A percentile compares a stretch with the other conserved stretches of the same genome.
Conservation (phyloP, 2,797 vertebrate species). For the Ciconia nigra region DNA sequence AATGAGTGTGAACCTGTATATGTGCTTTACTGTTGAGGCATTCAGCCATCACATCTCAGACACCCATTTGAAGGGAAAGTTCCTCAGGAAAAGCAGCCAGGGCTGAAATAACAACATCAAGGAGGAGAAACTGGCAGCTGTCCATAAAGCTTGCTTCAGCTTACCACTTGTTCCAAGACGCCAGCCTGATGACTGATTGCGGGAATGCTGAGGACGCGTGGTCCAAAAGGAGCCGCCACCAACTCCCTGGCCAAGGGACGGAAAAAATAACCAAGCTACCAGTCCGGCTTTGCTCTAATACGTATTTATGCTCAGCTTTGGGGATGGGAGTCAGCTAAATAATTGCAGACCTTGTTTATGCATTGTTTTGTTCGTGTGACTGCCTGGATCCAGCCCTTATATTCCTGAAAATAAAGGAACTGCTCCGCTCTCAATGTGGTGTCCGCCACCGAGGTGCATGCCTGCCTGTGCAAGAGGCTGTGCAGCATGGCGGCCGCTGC, state of each 20-base stretch:
- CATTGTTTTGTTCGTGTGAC: neutral
- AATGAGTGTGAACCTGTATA: neutral
- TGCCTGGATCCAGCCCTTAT: neutral
- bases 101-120: constrained; percentile 3
- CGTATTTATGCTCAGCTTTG: neutral
- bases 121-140: neutral
- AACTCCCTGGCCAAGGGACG: neutral
- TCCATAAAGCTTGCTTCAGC: constrained; percentile 11
- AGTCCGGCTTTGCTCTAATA: neutral
- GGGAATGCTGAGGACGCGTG: neutral
- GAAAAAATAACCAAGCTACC: neutral
- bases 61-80: neutral
- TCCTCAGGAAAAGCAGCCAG: neutral
- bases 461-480: neutral
- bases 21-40: neutral
- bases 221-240: neutral
- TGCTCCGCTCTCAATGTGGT: rapidly evolving
- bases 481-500: neutral
- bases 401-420: neutral
- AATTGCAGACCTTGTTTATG: neutral
- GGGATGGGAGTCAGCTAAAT: neutral
- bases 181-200: neutral
- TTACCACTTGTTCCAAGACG: constrained; percentile 9
- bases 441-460: rapidly evolving
- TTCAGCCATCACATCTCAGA: neutral